phyloP scores from a whole-genome alignment of 2,888 invertebrate genomes.

The Melanostoma scalare region DNA sequence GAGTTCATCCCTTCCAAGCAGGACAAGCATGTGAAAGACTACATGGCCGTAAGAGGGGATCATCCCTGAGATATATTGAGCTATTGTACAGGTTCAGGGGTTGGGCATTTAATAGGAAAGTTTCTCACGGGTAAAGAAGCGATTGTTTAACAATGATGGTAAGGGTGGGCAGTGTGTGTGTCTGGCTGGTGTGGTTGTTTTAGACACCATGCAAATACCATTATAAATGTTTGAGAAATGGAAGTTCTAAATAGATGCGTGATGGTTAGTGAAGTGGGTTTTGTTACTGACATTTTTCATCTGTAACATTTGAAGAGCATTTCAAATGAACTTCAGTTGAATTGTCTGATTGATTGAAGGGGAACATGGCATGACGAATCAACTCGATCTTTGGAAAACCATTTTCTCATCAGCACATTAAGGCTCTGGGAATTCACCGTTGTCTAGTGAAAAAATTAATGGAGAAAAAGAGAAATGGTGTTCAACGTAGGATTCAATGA shows the following conservation, averaged over 20 bases:
- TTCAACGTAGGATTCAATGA: too few species aligned
- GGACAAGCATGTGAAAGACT: neutral
- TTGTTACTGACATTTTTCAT: constrained; percentile 51
- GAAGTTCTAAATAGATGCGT: constrained; percentile 5
- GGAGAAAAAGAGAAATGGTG: too few species aligned
- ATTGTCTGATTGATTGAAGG: constrained; percentile 67
- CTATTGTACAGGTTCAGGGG: constrained; percentile 51
- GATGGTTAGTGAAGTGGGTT: constrained; percentile 20
- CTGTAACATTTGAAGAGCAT: constrained; percentile 48
- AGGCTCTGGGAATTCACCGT: too few species aligned
- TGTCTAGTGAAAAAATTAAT: too few species aligned
- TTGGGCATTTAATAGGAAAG: constrained; percentile 6
- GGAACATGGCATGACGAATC: constrained; percentile 71
- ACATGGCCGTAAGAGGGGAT: constrained; percentile 52
- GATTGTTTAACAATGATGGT: constrained; percentile 40
- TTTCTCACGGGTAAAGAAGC: constrained; percentile 62
- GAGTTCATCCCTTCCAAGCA: constrained; percentile 36
- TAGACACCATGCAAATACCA: constrained; percentile 55
- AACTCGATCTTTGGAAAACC: constrained; percentile 37
- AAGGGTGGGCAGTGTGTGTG: constrained; percentile 35
- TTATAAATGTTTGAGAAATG: constrained; percentile 9
- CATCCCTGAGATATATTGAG: constrained; percentile 39
- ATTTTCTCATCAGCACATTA: too few species aligned
- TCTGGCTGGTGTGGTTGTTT: constrained; percentile 38
- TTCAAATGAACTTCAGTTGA: constrained; percentile 53